Base-by-base conservation (phyloP, 2,113 vertebrate genomes). In the Nothoprocta perdicaria region DNA sequence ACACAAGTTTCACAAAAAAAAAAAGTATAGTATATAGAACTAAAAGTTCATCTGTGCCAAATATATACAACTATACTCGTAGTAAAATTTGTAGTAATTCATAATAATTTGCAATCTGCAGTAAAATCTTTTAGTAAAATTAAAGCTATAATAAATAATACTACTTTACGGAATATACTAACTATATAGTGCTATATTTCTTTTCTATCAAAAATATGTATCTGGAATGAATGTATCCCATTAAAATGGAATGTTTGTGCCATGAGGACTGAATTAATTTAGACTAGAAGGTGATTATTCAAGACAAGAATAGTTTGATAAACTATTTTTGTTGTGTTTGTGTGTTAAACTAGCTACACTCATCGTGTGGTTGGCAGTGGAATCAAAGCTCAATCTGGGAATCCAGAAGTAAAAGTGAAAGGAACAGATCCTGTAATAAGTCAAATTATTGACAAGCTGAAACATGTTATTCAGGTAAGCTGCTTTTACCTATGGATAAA, bases 361-460 rank as follows among this genome's bases (percentile, higher is more conserved):
- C 98, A 97, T 41, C 97, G 50, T 63, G 98, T 98, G 84, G 98
- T 98, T 95, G 98, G 98, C 89, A 99, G 94, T 48, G 98, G 98
- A 92, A 96, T 99, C 95, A 98, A 98, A 97, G 98, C 98, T 80
- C 98, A 99, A 71, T 96, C 97, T 79, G 94, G 77, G 86, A 99
- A 99, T 96, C 98, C 98, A 2, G 98, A 99, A 96, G 98, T 99
- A 66, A 98, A 97, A 97, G 98, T 98, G 94, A 99, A 98, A 96
- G 98, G 97, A 94, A 96, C 82, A 5, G 98, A 99, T 92, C 98
- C 98, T 6, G 94, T 98, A 66, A 98, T 98, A 94, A 98, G 97
- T 96, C 98, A 99, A 95, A 98, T 99, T 93, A 98, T 98, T 83
- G 98, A 99, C 97, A 99, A 99, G 96, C 97, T 99, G 91, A 99